Base-by-base conservation (phyloP, 2,888 invertebrate genomes). In the Oscheius sp. region DNA sequence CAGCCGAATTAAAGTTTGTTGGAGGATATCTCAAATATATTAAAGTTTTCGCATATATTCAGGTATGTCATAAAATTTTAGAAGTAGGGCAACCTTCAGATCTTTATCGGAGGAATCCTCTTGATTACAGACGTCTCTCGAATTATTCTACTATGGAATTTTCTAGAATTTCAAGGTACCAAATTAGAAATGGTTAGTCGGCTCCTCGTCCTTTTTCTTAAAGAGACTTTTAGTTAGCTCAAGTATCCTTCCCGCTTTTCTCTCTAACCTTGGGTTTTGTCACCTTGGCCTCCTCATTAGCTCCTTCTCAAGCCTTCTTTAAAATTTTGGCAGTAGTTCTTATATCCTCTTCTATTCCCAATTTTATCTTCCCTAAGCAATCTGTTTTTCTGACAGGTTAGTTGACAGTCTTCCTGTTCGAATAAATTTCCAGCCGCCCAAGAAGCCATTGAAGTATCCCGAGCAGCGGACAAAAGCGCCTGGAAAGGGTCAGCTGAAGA, bases 81-180 rank as follows among this genome's bases (percentile, higher is more conserved):
- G 5, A 13, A 18, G 7, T 49, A 46, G 13, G 18, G 21, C 5
- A 25, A 27, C 43, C 68, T 80, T 72, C 69, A 79, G 80, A 77
- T 80, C 7, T 80, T 82, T 56, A 49, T 79, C 23, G 77, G 79
- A 53, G 79, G 82, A 68, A 75, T 80, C 21, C 70, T 82, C 6
- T 68, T 82, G n/a, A 78, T 82, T 25, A 73, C 78, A 21, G 80
- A 82, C 58, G 75, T 80, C 41, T 82, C 82, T 16, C 74, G 76
- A 35, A 74, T 74, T 49, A 76, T 80, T 18, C 72, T 82, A 5
- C 69, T 82, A 18, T 82, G 82, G 82, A 78, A 78, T 46, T 77
- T 76, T 69, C 46, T 82, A 16, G 72, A 76, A 45, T 73, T 76
- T 29, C 74, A 76, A 46, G 80, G 76, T 43, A 75, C 76, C 6